These are phyloP conservation scores for Lycocorax pyrrhopterus DNA, from an alignment of 2,113 vertebrate species.

Conservation along the genomic window DNA sequence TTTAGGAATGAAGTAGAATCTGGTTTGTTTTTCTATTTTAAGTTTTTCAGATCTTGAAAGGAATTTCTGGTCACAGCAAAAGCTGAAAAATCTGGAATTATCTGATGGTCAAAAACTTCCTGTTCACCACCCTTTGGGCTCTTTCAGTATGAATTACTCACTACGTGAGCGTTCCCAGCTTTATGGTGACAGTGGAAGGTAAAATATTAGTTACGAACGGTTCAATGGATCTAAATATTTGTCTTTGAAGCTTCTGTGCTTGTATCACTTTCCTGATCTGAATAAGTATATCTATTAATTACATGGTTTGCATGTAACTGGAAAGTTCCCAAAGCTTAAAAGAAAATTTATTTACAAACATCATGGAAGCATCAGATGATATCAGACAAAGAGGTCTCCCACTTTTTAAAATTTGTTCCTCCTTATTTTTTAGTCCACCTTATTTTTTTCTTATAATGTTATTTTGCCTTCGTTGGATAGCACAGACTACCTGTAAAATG, in stretches of 20 bases:
- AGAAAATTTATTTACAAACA: neutral
- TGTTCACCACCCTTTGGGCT: neutral
- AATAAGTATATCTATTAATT: neutral
- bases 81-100: neutral
- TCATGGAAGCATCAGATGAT: neutral
- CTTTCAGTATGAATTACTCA: neutral
- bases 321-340: neutral
- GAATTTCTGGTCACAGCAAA: neutral
- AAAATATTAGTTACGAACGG: neutral
- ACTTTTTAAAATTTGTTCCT: neutral
- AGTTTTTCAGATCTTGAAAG: neutral
- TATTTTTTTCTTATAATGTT: neutral
- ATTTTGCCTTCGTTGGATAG: neutral
- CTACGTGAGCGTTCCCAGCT: neutral
- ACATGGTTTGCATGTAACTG: neutral
- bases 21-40: neutral
- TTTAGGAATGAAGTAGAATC: neutral
- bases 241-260: neutral
- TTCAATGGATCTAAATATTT: neutral
- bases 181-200: neutral
- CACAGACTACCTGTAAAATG: neutral
- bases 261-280: neutral
- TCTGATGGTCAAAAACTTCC: neutral
- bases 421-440: neutral
- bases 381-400: neutral